phyloP scores from a whole-genome alignment of 1,140 invertebrate species.

The Drosophila lacteicornis region DNA sequence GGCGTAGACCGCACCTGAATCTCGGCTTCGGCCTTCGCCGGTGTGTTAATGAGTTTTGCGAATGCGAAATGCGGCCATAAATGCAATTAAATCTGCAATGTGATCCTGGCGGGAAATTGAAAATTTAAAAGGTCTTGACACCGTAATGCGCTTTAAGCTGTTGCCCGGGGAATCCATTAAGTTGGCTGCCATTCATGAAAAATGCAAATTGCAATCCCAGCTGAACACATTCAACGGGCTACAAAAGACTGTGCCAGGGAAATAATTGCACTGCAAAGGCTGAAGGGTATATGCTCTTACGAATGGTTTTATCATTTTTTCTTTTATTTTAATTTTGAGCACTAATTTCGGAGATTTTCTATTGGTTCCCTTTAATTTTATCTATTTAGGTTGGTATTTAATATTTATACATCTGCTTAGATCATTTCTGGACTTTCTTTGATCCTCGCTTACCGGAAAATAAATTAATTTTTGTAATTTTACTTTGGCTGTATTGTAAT shows the following conservation, averaged over 20 bases:
- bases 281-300: conserved; percentile 13
- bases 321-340: no score
- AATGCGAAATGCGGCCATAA: conserved; percentile 30
- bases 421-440: no score
- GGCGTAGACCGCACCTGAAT: neutral
- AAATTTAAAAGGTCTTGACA: conserved; percentile 53
- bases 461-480: no score
- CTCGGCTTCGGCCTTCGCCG: neutral
- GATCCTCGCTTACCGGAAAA: no score
- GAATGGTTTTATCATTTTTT: neutral
- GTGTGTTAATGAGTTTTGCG: conserved; percentile 12
- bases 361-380: no score
- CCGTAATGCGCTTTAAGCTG: conserved; percentile 43
- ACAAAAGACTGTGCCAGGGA: conserved; percentile 14
- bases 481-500: no score
- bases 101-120: conserved; percentile 34
- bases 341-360: no score
- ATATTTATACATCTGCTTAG: no score
- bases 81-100: conserved; percentile 46
- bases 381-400: no score
- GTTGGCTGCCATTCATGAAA: conserved; percentile 30
- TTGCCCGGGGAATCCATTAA: conserved; percentile 41
- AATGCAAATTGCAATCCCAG: conserved; percentile 51
- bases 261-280: no score
- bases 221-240: conserved; percentile 25